Conservation (phyloP, 2,888 invertebrate species). For the Allolobophora icterica region DNA sequence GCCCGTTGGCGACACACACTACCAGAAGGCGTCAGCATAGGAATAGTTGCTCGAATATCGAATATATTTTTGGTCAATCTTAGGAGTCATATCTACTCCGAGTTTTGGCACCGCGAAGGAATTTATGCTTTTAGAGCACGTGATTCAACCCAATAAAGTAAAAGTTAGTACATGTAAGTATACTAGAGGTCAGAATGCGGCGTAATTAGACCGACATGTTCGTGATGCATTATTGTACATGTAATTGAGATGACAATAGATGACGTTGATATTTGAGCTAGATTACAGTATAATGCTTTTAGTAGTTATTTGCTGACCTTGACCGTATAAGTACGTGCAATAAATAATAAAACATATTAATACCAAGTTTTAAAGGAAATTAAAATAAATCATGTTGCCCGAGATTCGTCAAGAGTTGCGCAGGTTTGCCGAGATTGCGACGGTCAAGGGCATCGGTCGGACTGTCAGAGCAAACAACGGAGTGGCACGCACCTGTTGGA, state of each 20-base stretch:
- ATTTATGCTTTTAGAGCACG: neutral
- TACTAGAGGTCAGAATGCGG: neutral
- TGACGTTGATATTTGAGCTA: neutral
- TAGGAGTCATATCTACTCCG: neutral
- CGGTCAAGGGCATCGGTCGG: conserved; percentile 1
- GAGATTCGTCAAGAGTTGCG: neutral
- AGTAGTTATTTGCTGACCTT: too few species aligned
- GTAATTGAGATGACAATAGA: neutral
- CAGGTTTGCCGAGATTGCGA: neutral
- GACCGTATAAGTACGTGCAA: too few species aligned
- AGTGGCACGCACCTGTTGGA: too few species aligned
- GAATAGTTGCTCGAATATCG: neutral
- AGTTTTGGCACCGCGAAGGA: too few species aligned
- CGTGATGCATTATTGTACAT: neutral
- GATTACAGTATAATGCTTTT: neutral
- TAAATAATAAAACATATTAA: too few species aligned
- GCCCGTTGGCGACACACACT: neutral
- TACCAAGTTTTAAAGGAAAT: neutral
- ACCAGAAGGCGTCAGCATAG: neutral
- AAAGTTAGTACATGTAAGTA: too few species aligned
- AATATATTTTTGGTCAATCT: neutral
- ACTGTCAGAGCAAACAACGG: neutral
- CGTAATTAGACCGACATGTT: neutral
- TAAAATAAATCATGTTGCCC: neutral
- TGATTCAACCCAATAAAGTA: neutral